A percentile compares a stretch with the other conserved stretches of the same genome.
These are phyloP conservation scores for Girardinichthys multiradiatus DNA, from an alignment of 2,113 vertebrate genomes.

Conservation along the genomic window DNA sequence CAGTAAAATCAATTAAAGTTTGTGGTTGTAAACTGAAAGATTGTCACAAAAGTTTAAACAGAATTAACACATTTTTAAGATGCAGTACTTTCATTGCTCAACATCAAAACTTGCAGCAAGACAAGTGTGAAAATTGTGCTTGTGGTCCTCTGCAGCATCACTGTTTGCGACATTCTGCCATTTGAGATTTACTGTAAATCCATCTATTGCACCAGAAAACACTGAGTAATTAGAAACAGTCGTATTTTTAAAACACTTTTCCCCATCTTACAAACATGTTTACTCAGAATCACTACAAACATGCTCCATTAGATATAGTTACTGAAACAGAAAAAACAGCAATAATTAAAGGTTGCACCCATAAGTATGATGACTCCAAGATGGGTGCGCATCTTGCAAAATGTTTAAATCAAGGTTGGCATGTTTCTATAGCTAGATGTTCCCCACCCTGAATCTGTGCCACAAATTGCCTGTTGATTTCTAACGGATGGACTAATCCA, in stretches of 20 bases:
- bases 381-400: conserved; percentile 40
- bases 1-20: neutral
- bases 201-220: conserved; percentile 7
- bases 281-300: conserved; percentile 8
- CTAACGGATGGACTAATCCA: neutral
- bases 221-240: conserved; percentile 39
- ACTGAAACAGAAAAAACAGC: neutral
- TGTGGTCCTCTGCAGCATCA: conserved; percentile 12
- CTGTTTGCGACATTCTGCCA: conserved; percentile 19
- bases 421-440: conserved; percentile 18
- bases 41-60: neutral
- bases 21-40: neutral
- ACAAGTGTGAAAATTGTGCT: conserved; percentile 28
- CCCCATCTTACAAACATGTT: conserved; percentile 18
- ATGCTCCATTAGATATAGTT: too few relatives aligned
- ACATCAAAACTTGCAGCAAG: conserved; percentile 24
- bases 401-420: conserved; percentile 21
- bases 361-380: conserved; percentile 12
- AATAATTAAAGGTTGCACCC: conserved; percentile 9
- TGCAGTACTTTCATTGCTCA: conserved; percentile 30
- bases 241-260: conserved; percentile 17
- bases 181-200: conserved; percentile 30
- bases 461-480: conserved; percentile 27
- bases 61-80: neutral
- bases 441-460: neutral